A percentile compares a stretch with the other conserved stretches of the same genome.
Evolutionary conservation across 2,888 invertebrate genomes (phyloP).

Genomic region (Panopea generosa): DNA sequence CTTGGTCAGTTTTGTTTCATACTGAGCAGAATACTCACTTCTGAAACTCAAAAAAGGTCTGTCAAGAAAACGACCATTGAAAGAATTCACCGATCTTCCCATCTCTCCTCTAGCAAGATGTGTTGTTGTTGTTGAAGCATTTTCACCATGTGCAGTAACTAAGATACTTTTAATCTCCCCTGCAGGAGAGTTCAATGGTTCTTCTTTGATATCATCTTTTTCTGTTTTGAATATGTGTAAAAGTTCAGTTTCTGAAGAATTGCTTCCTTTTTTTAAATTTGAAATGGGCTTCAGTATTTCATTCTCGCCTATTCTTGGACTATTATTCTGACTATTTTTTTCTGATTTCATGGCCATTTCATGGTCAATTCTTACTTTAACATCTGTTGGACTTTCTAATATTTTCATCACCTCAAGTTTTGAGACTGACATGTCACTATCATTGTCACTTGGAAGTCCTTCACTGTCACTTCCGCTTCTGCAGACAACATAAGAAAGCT

Average conservation of each 20-base stretch:
- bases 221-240: slow-evolving; percentile 17
- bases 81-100: background rate
- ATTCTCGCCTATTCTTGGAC: background rate
- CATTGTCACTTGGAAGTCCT: too few relatives aligned
- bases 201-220: slow-evolving; percentile 22
- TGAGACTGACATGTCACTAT: slow-evolving; percentile 29
- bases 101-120: background rate
- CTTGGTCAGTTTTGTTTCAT: slow-evolving; percentile 24
- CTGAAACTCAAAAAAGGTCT: slow-evolving; percentile 5
- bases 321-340: background rate
- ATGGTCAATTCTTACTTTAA: slow-evolving; percentile 27
- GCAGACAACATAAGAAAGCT: slow-evolving; percentile 37
- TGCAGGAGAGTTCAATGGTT: background rate
- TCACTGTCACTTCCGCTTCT: slow-evolving; percentile 57
- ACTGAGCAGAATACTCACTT: slow-evolving; percentile 6
- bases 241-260: slow-evolving; percentile 39
- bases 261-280: slow-evolving; percentile 19
- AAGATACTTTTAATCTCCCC: background rate
- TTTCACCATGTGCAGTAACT: background rate
- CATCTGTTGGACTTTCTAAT: slow-evolving; percentile 53
- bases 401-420: slow-evolving; percentile 54
- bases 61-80: background rate
- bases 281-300: background rate
- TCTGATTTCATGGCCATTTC: slow-evolving; percentile 12
- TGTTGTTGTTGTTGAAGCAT: background rate